Evolutionary conservation across 2,888 invertebrate genomes (phyloP).

Genomic region (Zygogramma bicolorata): DNA sequence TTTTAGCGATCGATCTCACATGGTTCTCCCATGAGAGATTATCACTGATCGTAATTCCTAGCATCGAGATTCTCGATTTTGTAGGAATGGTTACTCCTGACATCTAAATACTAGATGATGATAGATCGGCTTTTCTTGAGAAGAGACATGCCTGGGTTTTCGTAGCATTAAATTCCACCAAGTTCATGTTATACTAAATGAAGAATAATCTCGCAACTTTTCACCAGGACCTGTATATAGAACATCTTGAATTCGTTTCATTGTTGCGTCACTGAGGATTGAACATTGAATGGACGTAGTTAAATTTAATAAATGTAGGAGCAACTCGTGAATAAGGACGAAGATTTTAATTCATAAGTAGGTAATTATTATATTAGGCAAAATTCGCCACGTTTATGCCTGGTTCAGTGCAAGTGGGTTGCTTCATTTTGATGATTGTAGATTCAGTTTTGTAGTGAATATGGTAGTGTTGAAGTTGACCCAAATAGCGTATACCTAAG

Average conservation of each 20-base stretch:
- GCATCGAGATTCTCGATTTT: no score
- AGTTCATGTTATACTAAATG: no score
- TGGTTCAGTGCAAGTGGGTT: background rate
- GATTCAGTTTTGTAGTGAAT: background rate
- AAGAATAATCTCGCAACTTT: no score
- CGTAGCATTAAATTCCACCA: no score
- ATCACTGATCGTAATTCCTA: no score
- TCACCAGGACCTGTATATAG: background rate
- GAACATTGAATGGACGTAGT: constrained; percentile 4
- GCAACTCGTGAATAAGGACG: constrained; percentile 18
- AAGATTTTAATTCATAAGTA: background rate
- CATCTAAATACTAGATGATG: no score
- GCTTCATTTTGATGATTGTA: background rate
- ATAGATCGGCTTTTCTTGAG: no score
- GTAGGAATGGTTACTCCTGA: no score
- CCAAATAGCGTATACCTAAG: no score
- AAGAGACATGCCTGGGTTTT: no score
- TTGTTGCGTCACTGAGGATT: background rate
- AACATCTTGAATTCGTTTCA: background rate
- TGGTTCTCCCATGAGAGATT: no score
- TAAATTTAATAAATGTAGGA: constrained; percentile 18
- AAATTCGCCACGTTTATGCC: background rate
- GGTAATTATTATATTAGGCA: background rate
- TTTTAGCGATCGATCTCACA: no score
- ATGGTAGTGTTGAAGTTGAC: background rate